Evolutionary conservation across 2,113 vertebrate genomes (phyloP).

Genomic region (Zosterops pallidus): DNA sequence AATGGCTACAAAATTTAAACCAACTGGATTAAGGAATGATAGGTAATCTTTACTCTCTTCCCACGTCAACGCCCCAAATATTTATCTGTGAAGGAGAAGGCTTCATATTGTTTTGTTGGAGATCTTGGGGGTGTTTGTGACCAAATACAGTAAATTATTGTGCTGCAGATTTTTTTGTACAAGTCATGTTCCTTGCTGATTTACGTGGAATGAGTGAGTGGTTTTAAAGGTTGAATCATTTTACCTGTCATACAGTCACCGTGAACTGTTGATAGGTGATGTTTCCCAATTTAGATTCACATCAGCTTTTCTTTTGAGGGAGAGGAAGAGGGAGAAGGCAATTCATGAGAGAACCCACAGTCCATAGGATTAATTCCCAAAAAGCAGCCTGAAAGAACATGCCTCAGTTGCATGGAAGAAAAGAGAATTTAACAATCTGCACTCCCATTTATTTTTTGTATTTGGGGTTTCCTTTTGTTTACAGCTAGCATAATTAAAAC

Average conservation of each 20-base stretch:
- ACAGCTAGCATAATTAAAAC: neutral
- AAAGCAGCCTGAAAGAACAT: neutral
- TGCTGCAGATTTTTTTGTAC: neutral
- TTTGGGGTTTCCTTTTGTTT: slow-evolving; percentile 29
- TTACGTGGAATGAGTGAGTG: neutral
- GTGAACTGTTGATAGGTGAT: neutral
- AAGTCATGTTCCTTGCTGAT: neutral
- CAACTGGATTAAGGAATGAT: neutral
- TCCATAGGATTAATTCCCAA: neutral
- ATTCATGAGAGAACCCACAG: neutral
- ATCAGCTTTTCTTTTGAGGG: neutral
- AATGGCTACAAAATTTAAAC: neutral
- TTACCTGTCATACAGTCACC: neutral
- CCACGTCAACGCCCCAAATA: neutral
- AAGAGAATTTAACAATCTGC: neutral
- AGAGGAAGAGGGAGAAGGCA: neutral
- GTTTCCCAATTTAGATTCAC: neutral
- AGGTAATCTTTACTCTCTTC: neutral
- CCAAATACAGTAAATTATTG: neutral
- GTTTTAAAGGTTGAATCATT: neutral
- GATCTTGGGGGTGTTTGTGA: neutral
- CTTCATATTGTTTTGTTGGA: neutral
- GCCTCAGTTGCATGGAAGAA: neutral
- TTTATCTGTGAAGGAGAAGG: neutral
- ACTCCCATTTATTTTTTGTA: neutral